Base-by-base conservation (phyloP, 2,888 invertebrate species). In the Xylota sylvarum region DNA sequence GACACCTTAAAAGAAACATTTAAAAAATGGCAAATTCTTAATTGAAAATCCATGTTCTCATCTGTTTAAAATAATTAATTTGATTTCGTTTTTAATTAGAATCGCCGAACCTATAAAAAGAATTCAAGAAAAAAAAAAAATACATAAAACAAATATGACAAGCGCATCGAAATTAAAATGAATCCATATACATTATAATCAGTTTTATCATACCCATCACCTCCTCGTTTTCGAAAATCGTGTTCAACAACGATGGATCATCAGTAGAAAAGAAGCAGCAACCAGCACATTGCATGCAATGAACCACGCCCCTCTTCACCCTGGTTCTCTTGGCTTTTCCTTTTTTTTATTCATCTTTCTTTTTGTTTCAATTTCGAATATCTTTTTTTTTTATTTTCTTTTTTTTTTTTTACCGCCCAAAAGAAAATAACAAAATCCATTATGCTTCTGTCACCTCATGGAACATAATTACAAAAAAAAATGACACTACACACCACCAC, bases 361-460 rank as follows among this genome's bases (percentile, higher is more conserved):
- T 46, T 65, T 72, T 46, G 9, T 32, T 48, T 67, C 60, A 46
- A 46, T 50, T 64, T 73, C 40, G 10, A 40, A 32, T 43, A 23
- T 23, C n/a, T n/a, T n/a, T n/a, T n/a, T n/a, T 60, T 50, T 32
- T 77, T 17, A 46, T 27, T 72, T 48, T 52, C 46, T 60, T 19
- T 40, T 50, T 60, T 27, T 48, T 27, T 27, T 19, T 17, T 9
- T 35, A 64, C 17, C 46, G 32, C 55, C 23, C 17, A 69, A 60
- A 78, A 65, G 27, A 48, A 74, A 65, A 62, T 19, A 77, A 46
- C 6, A 3, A 84, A 79, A 80, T 72, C 60, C 80, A 80, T 85
- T 85, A 74, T 84, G 35, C 74, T 80, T 80, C 84, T 85, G 80
- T 85, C 76, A 76, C 70, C 58, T 58, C 32, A 56, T 79, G 40